Conservation (phyloP, 2,113 vertebrate species). For the Burhinus bistriatus region DNA sequence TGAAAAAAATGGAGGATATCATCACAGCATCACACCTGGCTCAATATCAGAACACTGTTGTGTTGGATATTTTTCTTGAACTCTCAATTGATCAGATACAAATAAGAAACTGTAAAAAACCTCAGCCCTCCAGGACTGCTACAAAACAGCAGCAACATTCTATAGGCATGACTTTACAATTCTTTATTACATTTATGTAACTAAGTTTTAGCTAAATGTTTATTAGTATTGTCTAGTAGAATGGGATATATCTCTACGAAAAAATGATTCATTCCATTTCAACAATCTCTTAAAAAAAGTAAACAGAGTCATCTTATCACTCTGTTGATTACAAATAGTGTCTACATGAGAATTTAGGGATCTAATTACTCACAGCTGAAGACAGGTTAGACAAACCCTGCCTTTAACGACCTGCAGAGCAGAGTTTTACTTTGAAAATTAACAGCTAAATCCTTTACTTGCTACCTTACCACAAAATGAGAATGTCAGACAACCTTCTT, state of each 20-base stretch:
- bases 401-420: neutral
- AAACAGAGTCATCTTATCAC: neutral
- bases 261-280: neutral
- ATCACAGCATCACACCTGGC: neutral
- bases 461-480: neutral
- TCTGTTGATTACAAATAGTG: neutral
- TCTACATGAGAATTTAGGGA: neutral
- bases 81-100: neutral
- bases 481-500: neutral
- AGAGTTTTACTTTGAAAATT: neutral
- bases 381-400: neutral
- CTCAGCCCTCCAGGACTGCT: neutral
- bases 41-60: neutral
- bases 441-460: neutral
- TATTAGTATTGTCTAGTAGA: neutral
- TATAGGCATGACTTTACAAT: neutral
- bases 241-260: neutral
- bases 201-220: neutral
- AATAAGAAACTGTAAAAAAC: neutral
- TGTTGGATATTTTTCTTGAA: neutral
- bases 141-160: neutral
- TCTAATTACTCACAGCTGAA: neutral
- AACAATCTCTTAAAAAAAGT: neutral
- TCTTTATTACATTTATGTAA: neutral
- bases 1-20: neutral